Evolutionary conservation across 2,888 invertebrate species (phyloP), one percentile per base, ranked within the genome.

Genomic region (Acronicta aceris): DNA sequence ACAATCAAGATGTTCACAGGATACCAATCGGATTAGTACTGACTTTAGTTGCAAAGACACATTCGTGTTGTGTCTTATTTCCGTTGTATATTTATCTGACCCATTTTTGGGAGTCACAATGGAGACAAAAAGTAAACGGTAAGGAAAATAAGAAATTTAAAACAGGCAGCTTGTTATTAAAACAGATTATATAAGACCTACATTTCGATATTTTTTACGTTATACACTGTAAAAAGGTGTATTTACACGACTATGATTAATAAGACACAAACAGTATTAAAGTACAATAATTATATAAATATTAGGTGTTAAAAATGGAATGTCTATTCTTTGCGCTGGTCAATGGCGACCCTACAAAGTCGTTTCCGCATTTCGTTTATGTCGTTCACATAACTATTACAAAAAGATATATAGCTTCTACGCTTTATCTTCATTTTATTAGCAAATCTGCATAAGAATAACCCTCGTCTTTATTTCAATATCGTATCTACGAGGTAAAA

Each of bases 1-100:
- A 90, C 89, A 90, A 91, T 90, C 89, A 88, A 89, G 86, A 87
- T 83, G 84, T 87, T 87, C 85, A 82, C 74, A 52, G 68, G 78
- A 78, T 81, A 82, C 84, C 83, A 83, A 89, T 89, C 82, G 86
- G 87, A 88, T 88, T 89, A 88, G 69, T 79, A 82, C 79, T 78
- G 78, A 81, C 78, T 84, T 81, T 74, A 81, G 78, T 78, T 81
- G 59, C 67, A 65, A 79, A 81, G 78, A 82, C 83, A 85, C 82
- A 83, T 67, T 41, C 50, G 49, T 52, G 27, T 47, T 66, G 56
- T 64, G 40, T 47, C 51, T 54, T 65, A 63, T 60, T 62, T 57
- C 40, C 33, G 16, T 48, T 48, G 15, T 15, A 43, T 46, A 36
- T 48, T 53, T 51, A 52, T 56, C 58, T 30, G 13, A 27, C 12